Conservation (phyloP, 2,113 vertebrate species). For the Chionis minor region DNA sequence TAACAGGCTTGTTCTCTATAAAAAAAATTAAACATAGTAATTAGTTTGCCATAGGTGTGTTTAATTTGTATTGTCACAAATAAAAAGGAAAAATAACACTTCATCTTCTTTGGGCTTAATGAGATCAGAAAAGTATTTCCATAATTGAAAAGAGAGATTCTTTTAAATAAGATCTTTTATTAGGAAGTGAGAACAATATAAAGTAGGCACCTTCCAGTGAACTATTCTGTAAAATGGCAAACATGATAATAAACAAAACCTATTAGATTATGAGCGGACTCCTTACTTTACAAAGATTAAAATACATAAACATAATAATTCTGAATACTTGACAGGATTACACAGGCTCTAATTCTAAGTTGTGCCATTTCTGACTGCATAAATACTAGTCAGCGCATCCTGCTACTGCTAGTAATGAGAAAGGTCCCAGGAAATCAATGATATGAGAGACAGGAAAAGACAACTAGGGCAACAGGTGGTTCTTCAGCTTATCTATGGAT, state of each 20-base stretch:
- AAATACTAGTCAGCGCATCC: not conserved
- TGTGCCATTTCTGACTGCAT: not conserved
- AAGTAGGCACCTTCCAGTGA: constrained; percentile 20
- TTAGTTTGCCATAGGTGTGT: constrained; percentile 21
- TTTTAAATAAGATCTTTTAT: constrained; percentile 22
- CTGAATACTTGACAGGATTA: constrained; percentile 4
- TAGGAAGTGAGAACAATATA: not conserved
- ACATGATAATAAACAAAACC: constrained; percentile 3
- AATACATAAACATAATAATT: constrained; percentile 25
- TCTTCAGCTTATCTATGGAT: not conserved
- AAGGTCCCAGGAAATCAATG: not conserved
- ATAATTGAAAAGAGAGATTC: constrained; percentile 18
- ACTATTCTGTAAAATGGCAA: constrained; percentile 25
- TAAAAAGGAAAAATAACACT: constrained; percentile 27
- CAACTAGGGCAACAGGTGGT: not conserved
- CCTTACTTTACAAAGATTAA: constrained; percentile 23
- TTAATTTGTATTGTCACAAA: constrained; percentile 51
- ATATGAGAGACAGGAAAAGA: not conserved
- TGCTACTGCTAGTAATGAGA: not conserved
- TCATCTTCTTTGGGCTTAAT: constrained; percentile 31
- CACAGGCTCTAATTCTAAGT: not conserved
- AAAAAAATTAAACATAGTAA: not conserved
- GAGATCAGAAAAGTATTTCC: constrained; percentile 41
- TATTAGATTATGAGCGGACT: constrained; percentile 31
- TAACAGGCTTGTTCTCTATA: not conserved